phyloP scores from a whole-genome alignment of 2,113 vertebrate genomes.

The Dasyurus viverrinus region DNA sequence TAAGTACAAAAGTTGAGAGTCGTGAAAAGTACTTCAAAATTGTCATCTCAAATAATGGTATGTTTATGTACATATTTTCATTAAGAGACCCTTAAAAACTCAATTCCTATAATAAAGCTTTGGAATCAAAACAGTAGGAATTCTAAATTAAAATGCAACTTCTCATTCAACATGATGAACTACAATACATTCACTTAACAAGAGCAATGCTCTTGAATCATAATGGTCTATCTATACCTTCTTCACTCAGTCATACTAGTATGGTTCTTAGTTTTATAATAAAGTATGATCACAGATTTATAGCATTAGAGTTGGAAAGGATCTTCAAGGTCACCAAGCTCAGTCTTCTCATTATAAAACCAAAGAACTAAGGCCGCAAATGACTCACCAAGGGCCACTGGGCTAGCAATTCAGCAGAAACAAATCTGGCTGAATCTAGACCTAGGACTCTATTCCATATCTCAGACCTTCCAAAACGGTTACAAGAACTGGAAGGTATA shows the following conservation, averaged over 20 bases:
- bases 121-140: slow-evolving; percentile 13
- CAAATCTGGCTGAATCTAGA: neutral
- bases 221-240: slow-evolving; percentile 34
- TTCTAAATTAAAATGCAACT: slow-evolving; percentile 55
- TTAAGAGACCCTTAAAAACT: neutral
- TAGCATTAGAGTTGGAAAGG: neutral
- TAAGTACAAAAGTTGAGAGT: neutral
- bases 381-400: neutral
- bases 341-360: neutral
- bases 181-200: slow-evolving; percentile 42
- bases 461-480: slow-evolving; percentile 24
- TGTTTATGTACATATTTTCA: neutral
- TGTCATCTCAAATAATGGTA: neutral
- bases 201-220: slow-evolving; percentile 43
- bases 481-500: slow-evolving; percentile 51
- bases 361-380: neutral
- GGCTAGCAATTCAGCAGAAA: neutral
- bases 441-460: neutral
- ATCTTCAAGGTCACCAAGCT: neutral
- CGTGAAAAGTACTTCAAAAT: neutral
- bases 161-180: slow-evolving; percentile 50
- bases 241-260: slow-evolving; percentile 48
- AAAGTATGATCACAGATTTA: neutral
- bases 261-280: neutral
- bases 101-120: neutral